These are phyloP conservation scores for Enteromius radiatus DNA, from an alignment of 2,797 vertebrate genomes.

Conservation along the genomic window DNA sequence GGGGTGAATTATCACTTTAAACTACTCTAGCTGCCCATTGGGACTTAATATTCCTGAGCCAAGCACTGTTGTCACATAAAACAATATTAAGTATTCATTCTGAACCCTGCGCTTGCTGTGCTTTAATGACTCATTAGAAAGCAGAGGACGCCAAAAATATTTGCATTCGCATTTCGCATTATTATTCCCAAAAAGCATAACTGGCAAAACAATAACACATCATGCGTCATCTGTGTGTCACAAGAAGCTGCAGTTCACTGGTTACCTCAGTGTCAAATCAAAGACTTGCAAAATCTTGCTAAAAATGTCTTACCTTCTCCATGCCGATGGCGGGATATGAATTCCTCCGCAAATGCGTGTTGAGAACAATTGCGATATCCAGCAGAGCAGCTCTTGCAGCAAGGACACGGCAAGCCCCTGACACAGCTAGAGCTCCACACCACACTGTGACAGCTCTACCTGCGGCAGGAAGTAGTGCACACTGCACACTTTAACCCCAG, in stretches of 20 bases:
- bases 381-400: slow-evolving; percentile 33
- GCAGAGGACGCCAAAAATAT: slow-evolving; percentile 32
- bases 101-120: slow-evolving; percentile 5
- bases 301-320: slow-evolving; percentile 56
- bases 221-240: slow-evolving; percentile 10
- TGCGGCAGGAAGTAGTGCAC: slow-evolving; percentile 75
- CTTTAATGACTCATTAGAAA: slow-evolving; percentile 18
- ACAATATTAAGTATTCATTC: slow-evolving; percentile 7
- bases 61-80: not conserved
- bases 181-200: slow-evolving; percentile 1
- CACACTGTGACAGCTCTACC: slow-evolving; percentile 73
- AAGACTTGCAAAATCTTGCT: not conserved
- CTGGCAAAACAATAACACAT: not conserved
- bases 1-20: not conserved
- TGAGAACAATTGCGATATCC: slow-evolving; percentile 27
- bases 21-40: not conserved
- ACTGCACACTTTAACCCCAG: slow-evolving; percentile 72
- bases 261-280: slow-evolving; percentile 2
- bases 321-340: slow-evolving; percentile 33
- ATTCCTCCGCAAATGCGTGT: slow-evolving; percentile 13
- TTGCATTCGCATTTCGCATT: slow-evolving; percentile 9
- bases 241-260: slow-evolving; percentile 16
- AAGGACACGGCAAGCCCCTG: slow-evolving; percentile 54
- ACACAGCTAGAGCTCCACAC: slow-evolving; percentile 42
- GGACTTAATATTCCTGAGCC: not conserved